Conservation (phyloP, 1,140 invertebrate species). For the Rhyzopertha dominica region DNA sequence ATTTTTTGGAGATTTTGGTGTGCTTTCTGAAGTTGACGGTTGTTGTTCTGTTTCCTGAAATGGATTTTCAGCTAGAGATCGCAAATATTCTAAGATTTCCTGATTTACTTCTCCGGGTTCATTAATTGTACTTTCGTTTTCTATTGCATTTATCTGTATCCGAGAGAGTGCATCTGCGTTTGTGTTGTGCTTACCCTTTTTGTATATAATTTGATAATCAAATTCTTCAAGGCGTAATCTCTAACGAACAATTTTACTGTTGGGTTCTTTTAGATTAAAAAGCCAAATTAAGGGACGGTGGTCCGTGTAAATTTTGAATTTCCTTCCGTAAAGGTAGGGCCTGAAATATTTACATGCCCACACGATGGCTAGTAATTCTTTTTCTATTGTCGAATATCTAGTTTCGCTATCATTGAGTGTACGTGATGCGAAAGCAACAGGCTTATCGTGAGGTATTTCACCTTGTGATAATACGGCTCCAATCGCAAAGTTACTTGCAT, state of each 20-base stretch:
- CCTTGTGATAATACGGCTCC: constrained; percentile 27
- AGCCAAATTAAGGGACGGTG: constrained; percentile 47
- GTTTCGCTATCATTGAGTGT: constrained; percentile 20
- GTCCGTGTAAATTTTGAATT: constrained; percentile 49
- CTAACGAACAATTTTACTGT: constrained; percentile 44
- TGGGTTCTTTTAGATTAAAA: constrained; percentile 44
- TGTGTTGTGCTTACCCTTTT: constrained; percentile 38
- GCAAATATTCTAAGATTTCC: no score
- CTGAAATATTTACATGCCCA: constrained; percentile 42
- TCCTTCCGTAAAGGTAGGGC: constrained; percentile 44
- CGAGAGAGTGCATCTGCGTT: constrained; percentile 43
- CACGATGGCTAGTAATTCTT: constrained; percentile 46
- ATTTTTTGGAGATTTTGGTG: no score
- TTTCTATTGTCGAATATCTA: constrained; percentile 31
- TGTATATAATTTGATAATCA: constrained; percentile 45
- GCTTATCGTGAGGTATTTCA: constrained; percentile 25
- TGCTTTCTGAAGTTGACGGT: no score
- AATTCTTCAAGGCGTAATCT: constrained; percentile 36
- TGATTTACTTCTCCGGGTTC: no score
- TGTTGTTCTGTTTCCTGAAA: no score
- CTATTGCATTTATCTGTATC: constrained; percentile 10
- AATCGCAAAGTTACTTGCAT: constrained; percentile 24
- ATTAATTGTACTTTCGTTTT: no score
- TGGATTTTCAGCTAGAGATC: no score
- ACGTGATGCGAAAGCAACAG: constrained; percentile 27